Evolutionary conservation across 64 coral and sea anemone species (phyloP), one percentile per base, ranked within the genome.

Genomic region (Platygyra sinensis): DNA sequence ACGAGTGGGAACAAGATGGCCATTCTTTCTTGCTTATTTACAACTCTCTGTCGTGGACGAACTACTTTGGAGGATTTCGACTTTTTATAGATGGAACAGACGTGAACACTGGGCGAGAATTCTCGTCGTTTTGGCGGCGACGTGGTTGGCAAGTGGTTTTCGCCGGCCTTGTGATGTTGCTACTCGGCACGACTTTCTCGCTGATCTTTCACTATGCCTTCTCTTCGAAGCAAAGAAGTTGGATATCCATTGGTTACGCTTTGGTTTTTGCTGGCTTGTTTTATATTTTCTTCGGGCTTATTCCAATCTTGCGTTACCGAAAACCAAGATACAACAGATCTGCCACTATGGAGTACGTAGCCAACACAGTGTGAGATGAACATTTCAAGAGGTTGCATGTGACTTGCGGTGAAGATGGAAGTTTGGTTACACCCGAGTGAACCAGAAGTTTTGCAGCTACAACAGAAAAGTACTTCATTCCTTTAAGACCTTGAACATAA

Each of bases 1-100:
- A 86, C 62, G 93, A 95, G n/a, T 98, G 96, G 96, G 82, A 95
- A 8, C 90, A 98, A 84, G 90, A 95, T 22, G 96, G 96, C 24
- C 96, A 95, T 38, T 72, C 86, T 1, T 98, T 98, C 78, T 54
- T 95, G 33, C 51, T 98, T 8, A 65, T 95, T 33, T 98, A 90
- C 78, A 98, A 95, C 54, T 77, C 60, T 16, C 64, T 95, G 46
- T 95, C 96, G 4, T 79, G 89, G 4, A 98, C 87, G 2, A 80
- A 79, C 49, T 86, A 17, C 4, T 52, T 87, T 88, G 96, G 96
- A 75, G 87, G 93, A 49, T 94, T 90, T 75, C 90, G 96, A 5
- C 88, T 98, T 22, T 98, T 98, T 28, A 78, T 98, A 74, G 91
- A 98, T 61, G 94, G 91, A 30, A 82, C 93, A 38, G 96, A 98